Evolutionary conservation across 2,797 vertebrate species (phyloP).

Genomic region (Nyctalus aviator): DNA sequence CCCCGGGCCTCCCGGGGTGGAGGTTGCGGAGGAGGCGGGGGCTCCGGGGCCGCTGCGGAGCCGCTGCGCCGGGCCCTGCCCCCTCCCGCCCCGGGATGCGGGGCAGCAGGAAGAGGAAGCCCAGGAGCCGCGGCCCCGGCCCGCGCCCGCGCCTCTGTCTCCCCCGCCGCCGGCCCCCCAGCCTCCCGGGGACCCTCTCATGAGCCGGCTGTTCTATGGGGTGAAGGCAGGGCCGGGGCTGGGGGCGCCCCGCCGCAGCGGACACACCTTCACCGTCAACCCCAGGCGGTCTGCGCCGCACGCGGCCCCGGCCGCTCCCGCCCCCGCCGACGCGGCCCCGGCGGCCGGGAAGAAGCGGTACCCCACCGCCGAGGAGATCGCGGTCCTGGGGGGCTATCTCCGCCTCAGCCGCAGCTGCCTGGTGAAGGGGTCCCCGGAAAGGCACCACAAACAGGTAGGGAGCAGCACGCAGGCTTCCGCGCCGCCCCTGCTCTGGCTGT

Average conservation of each 20-base stretch:
- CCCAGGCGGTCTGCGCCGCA: slow-evolving; percentile 86
- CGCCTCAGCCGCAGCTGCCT: slow-evolving; percentile 93
- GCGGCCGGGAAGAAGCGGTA: slow-evolving; percentile 91
- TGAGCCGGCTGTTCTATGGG: slow-evolving; percentile 83
- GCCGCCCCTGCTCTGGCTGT: background rate
- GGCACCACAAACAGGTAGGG: slow-evolving; percentile 91
- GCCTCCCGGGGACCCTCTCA: slow-evolving; percentile 85
- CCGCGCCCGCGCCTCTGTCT: slow-evolving; percentile 52
- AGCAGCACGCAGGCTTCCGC: background rate
- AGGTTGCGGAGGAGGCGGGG: slow-evolving; percentile 60
- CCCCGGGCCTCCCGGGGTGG: slow-evolving; percentile 17
- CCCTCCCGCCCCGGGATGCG: slow-evolving; percentile 69
- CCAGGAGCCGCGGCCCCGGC: slow-evolving; percentile 61
- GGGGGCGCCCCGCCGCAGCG: slow-evolving; percentile 89
- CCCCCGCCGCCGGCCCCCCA: slow-evolving; percentile 85
- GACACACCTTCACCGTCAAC: slow-evolving; percentile 93
- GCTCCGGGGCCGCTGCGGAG: slow-evolving; percentile 69
- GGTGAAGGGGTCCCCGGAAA: slow-evolving; percentile 88
- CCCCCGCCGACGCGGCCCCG: slow-evolving; percentile 7
- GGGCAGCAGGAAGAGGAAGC: slow-evolving; percentile 80
- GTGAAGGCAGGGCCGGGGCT: slow-evolving; percentile 81
- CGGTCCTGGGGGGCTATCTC: slow-evolving; percentile 95
- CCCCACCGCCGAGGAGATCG: slow-evolving; percentile 94
- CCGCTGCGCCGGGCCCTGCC: slow-evolving; percentile 63
- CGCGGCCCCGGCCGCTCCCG: slow-evolving; percentile 52